Percentiles rank a stretch among this genome's conserved stretches.
These are phyloP conservation scores for Bos indicus DNA, from an alignment of 2,113 vertebrate species.

Conservation along the genomic window DNA sequence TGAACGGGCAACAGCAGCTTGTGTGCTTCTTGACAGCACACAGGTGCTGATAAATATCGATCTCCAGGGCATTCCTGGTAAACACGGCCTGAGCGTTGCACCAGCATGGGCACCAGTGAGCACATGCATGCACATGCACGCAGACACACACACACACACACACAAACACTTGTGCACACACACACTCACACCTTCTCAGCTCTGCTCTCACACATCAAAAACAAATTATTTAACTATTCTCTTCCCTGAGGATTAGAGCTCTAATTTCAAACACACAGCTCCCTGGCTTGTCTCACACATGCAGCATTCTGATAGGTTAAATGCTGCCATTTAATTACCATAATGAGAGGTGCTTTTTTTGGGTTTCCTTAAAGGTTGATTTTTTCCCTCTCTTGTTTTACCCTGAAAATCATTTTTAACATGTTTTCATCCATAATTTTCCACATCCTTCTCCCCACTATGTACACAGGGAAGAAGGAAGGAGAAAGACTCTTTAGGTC, in stretches of 20 bases:
- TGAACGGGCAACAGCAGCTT: constrained; percentile 45
- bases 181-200: constrained; percentile 45
- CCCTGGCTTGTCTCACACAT: constrained; percentile 77
- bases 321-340: constrained; percentile 81
- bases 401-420: constrained; percentile 77
- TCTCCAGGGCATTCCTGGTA: constrained; percentile 62
- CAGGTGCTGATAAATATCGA: constrained; percentile 26
- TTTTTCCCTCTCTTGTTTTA: constrained; percentile 75
- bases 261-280: constrained; percentile 80
- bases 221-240: constrained; percentile 84
- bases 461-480: not conserved
- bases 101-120: not conserved
- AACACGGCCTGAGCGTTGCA: constrained; percentile 11
- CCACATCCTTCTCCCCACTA: not conserved
- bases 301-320: constrained; percentile 80
- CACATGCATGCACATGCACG: not conserved
- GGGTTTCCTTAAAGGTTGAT: constrained; percentile 77
- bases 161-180: not conserved
- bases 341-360: constrained; percentile 83
- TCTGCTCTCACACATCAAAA: constrained; percentile 78
- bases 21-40: constrained; percentile 34
- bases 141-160: not conserved
- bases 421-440: constrained; percentile 57
- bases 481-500: not conserved
- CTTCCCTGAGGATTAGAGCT: constrained; percentile 76